Percentiles rank a stretch among this genome's conserved stretches.
These are phyloP conservation scores for Trissonchulus latispiculum DNA, from an alignment of 2,888 invertebrate species.

Conservation along the genomic window DNA sequence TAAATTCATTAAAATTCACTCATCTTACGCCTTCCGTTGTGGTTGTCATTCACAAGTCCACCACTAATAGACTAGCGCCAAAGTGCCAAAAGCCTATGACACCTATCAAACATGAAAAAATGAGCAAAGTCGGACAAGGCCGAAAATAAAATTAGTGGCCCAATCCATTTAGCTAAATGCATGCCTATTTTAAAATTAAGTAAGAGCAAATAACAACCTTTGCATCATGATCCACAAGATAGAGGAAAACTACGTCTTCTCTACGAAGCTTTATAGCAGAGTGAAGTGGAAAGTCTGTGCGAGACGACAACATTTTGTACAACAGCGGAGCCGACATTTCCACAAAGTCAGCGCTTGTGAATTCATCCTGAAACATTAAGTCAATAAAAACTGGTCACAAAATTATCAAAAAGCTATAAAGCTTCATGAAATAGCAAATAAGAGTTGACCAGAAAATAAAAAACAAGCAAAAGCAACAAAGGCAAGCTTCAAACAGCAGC, in stretches of 20 bases:
- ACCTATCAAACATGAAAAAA: slow-evolving; percentile 59
- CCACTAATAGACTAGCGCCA: too few species aligned
- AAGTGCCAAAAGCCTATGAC: too few species aligned
- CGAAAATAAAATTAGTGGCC: too few species aligned
- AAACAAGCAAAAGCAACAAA: slow-evolving; percentile 11
- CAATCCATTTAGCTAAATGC: too few species aligned
- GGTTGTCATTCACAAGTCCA: too few species aligned
- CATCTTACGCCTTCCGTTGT: too few species aligned
- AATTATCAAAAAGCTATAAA: too few species aligned
- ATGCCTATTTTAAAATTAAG: too few species aligned
- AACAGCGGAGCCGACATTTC: slow-evolving; percentile 82
- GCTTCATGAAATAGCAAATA: too few species aligned
- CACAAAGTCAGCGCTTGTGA: slow-evolving; percentile 69
- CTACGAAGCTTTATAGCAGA: slow-evolving; percentile 72
- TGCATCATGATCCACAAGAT: slow-evolving; percentile 75
- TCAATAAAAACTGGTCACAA: slow-evolving; percentile 18
- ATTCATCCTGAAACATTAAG: slow-evolving; percentile 57
- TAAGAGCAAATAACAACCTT: too few species aligned
- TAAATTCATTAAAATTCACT: too few species aligned
- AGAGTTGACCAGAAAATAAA: neutral
- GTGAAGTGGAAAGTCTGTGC: slow-evolving; percentile 76
- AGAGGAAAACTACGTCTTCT: slow-evolving; percentile 89
- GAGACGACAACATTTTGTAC: slow-evolving; percentile 79
- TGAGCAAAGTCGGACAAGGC: neutral
- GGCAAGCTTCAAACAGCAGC: too few species aligned